Percentiles rank a stretch among this genome's conserved stretches.
Conservation (phyloP, 2,888 invertebrate genomes). For the Drosophila incognita region DNA sequence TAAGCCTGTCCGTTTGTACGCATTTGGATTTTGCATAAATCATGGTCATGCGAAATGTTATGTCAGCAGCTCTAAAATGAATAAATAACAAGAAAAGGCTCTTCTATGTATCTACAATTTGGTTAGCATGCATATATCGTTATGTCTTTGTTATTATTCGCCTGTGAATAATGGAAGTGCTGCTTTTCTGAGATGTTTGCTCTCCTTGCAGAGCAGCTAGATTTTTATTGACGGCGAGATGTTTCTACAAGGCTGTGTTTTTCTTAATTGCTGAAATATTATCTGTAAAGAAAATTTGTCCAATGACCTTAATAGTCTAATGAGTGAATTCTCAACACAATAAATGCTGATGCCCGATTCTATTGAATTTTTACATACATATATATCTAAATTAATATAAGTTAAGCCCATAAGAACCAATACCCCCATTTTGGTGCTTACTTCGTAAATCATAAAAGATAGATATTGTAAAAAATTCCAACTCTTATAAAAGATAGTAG, state of each 20-base stretch:
- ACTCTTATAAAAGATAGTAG: not conserved
- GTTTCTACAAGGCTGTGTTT: not conserved
- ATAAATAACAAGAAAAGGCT: constrained; percentile 47
- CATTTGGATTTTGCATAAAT: constrained; percentile 78
- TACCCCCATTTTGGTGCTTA: not conserved
- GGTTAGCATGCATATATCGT: constrained; percentile 19
- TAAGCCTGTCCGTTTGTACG: constrained; percentile 75
- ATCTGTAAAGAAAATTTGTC: not conserved
- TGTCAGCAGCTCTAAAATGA: constrained; percentile 67
- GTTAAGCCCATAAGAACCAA: not conserved
- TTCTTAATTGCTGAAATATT: not conserved
- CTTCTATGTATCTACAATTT: constrained; percentile 28
- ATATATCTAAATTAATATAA: not conserved
- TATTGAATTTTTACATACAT: not conserved
- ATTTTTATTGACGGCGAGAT: not conserved
- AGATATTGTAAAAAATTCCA: not conserved
- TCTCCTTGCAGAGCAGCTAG: not conserved
- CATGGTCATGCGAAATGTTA: constrained; percentile 76
- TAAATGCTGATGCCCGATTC: not conserved
- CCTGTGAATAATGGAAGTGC: constrained; percentile 4
- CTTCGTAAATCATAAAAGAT: not conserved
- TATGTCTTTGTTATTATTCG: constrained; percentile 19
- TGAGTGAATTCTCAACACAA: not conserved
- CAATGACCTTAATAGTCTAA: not conserved
- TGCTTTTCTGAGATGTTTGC: not conserved